A percentile compares a stretch with the other conserved stretches of the same genome.
These are phyloP conservation scores for Eurystomus glaucurus DNA, from an alignment of 2,797 vertebrate genomes.

Conservation along the genomic window DNA sequence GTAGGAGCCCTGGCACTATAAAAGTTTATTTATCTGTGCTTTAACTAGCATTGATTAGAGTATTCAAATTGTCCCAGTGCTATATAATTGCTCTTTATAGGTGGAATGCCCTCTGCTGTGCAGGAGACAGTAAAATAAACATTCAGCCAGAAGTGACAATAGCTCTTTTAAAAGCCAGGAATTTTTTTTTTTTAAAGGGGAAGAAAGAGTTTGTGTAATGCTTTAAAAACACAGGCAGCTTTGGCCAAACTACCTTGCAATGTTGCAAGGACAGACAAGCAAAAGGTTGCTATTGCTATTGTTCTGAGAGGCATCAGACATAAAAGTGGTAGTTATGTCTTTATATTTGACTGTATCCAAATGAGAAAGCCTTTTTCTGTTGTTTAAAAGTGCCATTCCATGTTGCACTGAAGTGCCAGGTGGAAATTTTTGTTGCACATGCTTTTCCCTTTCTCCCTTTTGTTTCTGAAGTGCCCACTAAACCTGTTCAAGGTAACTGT, in stretches of 20 bases:
- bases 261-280: slow-evolving; percentile 23
- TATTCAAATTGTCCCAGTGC: slow-evolving; percentile 77
- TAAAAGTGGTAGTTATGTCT: neutral
- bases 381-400: slow-evolving; percentile 43
- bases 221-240: slow-evolving; percentile 30
- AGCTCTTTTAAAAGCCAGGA: slow-evolving; percentile 74
- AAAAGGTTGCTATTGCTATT: slow-evolving; percentile 12
- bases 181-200: neutral
- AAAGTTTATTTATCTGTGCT: slow-evolving; percentile 79
- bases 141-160: slow-evolving; percentile 73
- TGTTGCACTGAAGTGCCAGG: slow-evolving; percentile 16
- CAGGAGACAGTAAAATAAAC: slow-evolving; percentile 79
- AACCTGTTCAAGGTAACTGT: slow-evolving; percentile 65
- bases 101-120: slow-evolving; percentile 70
- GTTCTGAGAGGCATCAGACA: neutral
- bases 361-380: slow-evolving; percentile 21
- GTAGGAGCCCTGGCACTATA: slow-evolving; percentile 67
- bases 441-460: slow-evolving; percentile 45
- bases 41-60: slow-evolving; percentile 81
- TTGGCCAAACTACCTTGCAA: slow-evolving; percentile 1
- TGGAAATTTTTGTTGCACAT: neutral
- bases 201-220: slow-evolving; percentile 56
- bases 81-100: slow-evolving; percentile 78
- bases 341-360: neutral
- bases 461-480: slow-evolving; percentile 46